Evolutionary conservation across 2,113 vertebrate species (phyloP).

Genomic region (Hassar affinis): DNA sequence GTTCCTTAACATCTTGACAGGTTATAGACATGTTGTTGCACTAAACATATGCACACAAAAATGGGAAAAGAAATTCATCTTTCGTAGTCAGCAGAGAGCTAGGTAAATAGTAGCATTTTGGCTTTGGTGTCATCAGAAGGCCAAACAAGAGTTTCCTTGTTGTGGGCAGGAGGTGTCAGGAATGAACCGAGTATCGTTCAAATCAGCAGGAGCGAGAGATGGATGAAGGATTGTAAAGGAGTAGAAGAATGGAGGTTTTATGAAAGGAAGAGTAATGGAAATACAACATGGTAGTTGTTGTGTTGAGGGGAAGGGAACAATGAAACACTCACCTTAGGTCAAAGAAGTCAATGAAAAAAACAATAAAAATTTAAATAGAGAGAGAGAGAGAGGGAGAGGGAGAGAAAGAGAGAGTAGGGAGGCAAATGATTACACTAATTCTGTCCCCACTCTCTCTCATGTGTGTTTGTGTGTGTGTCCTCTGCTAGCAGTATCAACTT

Average conservation of each 20-base stretch:
- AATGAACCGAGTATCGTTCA: constrained; percentile 52
- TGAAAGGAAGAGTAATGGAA: constrained; percentile 34
- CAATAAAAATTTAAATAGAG: constrained; percentile 17
- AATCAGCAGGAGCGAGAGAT: constrained; percentile 59
- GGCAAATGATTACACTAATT: background rate
- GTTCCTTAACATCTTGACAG: constrained; percentile 34
- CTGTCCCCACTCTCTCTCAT: background rate
- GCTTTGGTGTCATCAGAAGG: constrained; percentile 55
- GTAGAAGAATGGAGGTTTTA: constrained; percentile 38
- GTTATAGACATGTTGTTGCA: constrained; percentile 54
- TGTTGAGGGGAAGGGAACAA: background rate
- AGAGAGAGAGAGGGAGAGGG: background rate
- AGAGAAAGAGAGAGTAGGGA: background rate
- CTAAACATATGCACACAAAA: constrained; percentile 62
- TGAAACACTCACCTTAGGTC: constrained; percentile 15
- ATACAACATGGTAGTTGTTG: constrained; percentile 24
- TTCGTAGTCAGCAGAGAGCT: constrained; percentile 63
- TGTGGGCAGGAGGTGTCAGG: constrained; percentile 54
- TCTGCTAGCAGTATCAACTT: constrained; percentile 65
- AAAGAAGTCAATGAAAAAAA: background rate
- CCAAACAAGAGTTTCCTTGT: constrained; percentile 51
- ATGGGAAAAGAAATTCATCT: constrained; percentile 45
- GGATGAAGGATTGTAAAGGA: constrained; percentile 41
- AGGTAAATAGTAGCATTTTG: constrained; percentile 62
- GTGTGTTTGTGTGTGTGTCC: constrained; percentile 10